These are phyloP conservation scores for Berghia stephanieae DNA, from an alignment of 1,140 invertebrate genomes.

Conservation along the genomic window DNA sequence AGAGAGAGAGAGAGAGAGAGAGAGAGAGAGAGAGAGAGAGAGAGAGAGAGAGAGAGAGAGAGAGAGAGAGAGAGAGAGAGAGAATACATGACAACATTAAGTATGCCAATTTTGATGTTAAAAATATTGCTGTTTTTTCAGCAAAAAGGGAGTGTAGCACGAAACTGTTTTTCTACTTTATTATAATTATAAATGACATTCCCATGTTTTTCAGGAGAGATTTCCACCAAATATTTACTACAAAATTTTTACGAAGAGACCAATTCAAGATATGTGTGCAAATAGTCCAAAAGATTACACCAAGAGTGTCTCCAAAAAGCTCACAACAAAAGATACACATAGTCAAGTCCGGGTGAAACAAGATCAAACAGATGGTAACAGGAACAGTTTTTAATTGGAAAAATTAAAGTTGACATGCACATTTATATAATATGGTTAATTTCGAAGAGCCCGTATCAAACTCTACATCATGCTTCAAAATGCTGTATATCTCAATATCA, in stretches of 20 bases:
- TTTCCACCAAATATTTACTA: conserved; percentile 69
- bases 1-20: not conserved
- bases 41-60: conserved; percentile 14
- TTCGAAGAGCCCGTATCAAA: too few relatives aligned
- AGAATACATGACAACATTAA: not conserved
- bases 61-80: conserved; percentile 24
- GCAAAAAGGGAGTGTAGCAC: too few relatives aligned
- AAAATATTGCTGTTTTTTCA: too few relatives aligned
- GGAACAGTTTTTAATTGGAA: not conserved
- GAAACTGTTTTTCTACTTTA: too few relatives aligned
- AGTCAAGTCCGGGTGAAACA: conserved; percentile 38
- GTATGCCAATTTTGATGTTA: not conserved
- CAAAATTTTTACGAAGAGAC: conserved; percentile 67
- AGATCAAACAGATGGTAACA: conserved; percentile 15
- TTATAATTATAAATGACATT: too few relatives aligned
- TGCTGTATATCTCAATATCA: too few relatives aligned
- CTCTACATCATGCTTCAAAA: too few relatives aligned
- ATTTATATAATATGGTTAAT: not conserved
- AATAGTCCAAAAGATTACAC: conserved; percentile 67
- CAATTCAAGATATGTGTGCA: conserved; percentile 65
- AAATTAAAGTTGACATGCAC: not conserved
- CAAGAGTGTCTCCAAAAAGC: conserved; percentile 47
- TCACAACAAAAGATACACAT: conserved; percentile 54
- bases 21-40: conserved; percentile 3
- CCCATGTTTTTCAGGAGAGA: conserved; percentile 52